phyloP scores from a whole-genome alignment of 2,888 invertebrate genomes.

The Opisthograptis luteolata region DNA sequence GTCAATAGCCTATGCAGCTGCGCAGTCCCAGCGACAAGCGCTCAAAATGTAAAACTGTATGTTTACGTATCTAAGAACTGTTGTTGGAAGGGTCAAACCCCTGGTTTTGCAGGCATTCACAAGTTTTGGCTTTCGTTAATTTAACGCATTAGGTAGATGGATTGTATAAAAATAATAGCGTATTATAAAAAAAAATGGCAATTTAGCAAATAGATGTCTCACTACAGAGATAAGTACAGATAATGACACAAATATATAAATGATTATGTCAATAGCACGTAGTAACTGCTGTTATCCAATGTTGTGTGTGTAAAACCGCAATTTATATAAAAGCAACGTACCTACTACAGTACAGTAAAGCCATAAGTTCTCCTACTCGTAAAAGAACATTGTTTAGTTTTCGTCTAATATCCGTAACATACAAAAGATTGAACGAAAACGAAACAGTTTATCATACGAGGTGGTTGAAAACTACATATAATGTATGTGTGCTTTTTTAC shows the following conservation, averaged over 20 bases:
- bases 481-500: background rate
- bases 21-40: conserved; percentile 54
- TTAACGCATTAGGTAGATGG: conserved; percentile 38
- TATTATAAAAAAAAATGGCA: conserved; percentile 32
- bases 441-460: background rate
- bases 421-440: background rate
- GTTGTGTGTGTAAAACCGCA: conserved; percentile 10
- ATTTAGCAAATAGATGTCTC: conserved; percentile 31
- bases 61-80: conserved; percentile 75
- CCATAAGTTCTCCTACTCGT: background rate
- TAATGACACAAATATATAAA: conserved; percentile 25
- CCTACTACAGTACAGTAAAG: background rate
- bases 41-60: conserved; percentile 68
- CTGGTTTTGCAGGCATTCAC: conserved; percentile 31
- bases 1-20: conserved; percentile 76
- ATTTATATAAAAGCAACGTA: background rate
- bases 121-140: conserved; percentile 41
- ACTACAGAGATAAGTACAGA: conserved; percentile 34
- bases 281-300: conserved; percentile 23
- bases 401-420: background rate
- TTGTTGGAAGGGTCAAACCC: conserved; percentile 53
- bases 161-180: conserved; percentile 35
- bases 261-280: conserved; percentile 22
- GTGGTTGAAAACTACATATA: background rate
- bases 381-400: background rate